A percentile compares a stretch with the other conserved stretches of the same genome.
Conservation (phyloP, 2,113 vertebrate species). For the Coryphaenoides rupestris region DNA sequence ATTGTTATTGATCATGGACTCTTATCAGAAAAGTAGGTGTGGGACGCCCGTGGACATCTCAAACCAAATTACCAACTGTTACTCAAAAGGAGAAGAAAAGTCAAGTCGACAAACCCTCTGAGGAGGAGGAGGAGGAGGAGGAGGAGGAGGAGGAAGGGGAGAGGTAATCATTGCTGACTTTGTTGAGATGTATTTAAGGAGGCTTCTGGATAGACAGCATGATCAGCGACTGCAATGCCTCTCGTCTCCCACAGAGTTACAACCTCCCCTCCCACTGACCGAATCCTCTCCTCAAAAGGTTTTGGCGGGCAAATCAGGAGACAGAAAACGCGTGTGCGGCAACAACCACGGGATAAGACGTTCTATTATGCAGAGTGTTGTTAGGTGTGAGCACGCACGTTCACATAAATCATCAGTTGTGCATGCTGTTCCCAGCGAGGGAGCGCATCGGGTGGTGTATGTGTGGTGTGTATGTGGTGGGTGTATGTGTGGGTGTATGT, state of each 20-base stretch:
- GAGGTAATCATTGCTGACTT: neutral
- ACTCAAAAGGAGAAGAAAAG: neutral
- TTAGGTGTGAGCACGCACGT: slow-evolving; percentile 28
- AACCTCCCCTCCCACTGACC: neutral
- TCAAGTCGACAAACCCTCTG: slow-evolving; percentile 1
- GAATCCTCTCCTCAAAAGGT: slow-evolving; percentile 51
- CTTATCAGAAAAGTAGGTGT: slow-evolving; percentile 45
- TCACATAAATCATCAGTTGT: slow-evolving; percentile 9
- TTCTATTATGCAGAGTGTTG: slow-evolving; percentile 4
- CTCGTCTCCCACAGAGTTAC: neutral
- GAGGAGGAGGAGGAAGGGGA: neutral
- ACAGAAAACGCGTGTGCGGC: slow-evolving; percentile 24
- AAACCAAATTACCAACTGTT: slow-evolving; percentile 5
- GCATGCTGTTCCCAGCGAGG: slow-evolving; percentile 49
- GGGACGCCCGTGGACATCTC: slow-evolving; percentile 14
- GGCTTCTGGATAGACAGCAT: neutral
- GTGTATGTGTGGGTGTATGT: too few species aligned
- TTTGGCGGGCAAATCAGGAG: slow-evolving; percentile 24
- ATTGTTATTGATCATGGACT: slow-evolving; percentile 60
- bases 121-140: neutral
- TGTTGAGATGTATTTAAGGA: neutral
- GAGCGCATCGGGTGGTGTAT: slow-evolving; percentile 1
- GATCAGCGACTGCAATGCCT: slow-evolving; percentile 1
- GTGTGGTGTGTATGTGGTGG: too few species aligned
- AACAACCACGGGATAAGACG: slow-evolving; percentile 6